These are phyloP conservation scores for Lottia gigantea DNA, from an alignment of 2,888 invertebrate species.

Conservation along the genomic window DNA sequence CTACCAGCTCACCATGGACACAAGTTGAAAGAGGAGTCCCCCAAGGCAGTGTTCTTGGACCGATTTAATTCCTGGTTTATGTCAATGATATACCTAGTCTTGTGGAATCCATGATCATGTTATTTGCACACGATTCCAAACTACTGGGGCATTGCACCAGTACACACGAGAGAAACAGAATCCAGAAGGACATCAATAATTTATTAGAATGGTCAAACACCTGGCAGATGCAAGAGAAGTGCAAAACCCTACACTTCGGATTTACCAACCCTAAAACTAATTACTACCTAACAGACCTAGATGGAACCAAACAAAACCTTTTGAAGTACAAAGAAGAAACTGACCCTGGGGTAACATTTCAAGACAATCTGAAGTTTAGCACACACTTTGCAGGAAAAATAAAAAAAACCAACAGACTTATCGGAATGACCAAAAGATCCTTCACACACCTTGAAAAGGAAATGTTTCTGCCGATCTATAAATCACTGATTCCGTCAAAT, in stretches of 20 bases:
- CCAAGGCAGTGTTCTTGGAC: constrained; percentile 27
- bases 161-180: neutral
- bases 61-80: constrained; percentile 23
- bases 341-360: constrained; percentile 20
- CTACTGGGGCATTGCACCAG: neutral
- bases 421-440: constrained; percentile 13
- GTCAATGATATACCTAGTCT: constrained; percentile 28
- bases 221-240: constrained; percentile 25
- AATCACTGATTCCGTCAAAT: no score
- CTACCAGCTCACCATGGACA: no score
- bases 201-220: constrained; percentile 22
- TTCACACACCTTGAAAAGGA: constrained; percentile 13
- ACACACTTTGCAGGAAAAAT: constrained; percentile 11
- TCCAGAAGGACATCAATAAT: constrained; percentile 17
- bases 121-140: constrained; percentile 30
- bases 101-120: constrained; percentile 4
- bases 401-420: constrained; percentile 13
- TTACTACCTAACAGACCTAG: no score
- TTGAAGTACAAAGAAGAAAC: constrained; percentile 13
- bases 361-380: constrained; percentile 20
- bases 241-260: constrained; percentile 20
- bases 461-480: constrained; percentile 15
- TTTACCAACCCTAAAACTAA: neutral
- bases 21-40: neutral
- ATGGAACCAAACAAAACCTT: neutral